phyloP scores from a whole-genome alignment of 35 echinoderm and acorn worm species.

The Holothuria glaberrima region DNA sequence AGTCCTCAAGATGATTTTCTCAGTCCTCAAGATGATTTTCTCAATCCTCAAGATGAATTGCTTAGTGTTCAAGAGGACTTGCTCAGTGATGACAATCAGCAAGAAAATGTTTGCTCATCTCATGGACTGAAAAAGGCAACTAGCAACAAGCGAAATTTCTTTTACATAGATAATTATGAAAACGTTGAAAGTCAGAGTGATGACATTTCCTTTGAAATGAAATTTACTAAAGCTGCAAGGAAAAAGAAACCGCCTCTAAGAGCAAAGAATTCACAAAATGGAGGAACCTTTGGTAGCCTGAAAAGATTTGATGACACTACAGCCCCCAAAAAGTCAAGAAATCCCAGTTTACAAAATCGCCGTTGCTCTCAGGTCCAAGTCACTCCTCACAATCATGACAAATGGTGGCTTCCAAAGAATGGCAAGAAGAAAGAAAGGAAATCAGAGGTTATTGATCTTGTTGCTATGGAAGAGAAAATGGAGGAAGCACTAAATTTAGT shows the following conservation, averaged over 20 bases:
- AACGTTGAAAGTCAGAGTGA: not conserved
- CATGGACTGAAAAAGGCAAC: no score
- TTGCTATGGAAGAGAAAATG: not conserved
- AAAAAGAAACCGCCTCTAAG: not conserved
- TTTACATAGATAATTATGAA: slow-evolving; percentile 1
- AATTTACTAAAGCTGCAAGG: not conserved
- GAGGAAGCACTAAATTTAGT: not conserved
- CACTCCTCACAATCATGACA: not conserved
- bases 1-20: no score
- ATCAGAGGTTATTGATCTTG: slow-evolving; percentile 10
- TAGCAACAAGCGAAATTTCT: slow-evolving; percentile 1
- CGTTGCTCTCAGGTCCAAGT: slow-evolving; percentile 21
- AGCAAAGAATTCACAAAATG: not conserved
- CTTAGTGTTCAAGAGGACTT: no score
- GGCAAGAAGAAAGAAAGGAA: not conserved
- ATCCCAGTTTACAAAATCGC: not conserved
- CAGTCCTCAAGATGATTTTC: no score
- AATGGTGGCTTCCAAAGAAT: not conserved
- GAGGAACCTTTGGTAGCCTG: not conserved
- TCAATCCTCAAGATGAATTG: no score
- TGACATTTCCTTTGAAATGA: not conserved
- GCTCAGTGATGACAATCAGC: no score
- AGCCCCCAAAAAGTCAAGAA: not conserved
- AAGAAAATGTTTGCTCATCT: not conserved
- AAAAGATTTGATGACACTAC: slow-evolving; percentile 13